phyloP scores from a whole-genome alignment of 2,113 vertebrate species.

The Siphamia tubifer region DNA sequence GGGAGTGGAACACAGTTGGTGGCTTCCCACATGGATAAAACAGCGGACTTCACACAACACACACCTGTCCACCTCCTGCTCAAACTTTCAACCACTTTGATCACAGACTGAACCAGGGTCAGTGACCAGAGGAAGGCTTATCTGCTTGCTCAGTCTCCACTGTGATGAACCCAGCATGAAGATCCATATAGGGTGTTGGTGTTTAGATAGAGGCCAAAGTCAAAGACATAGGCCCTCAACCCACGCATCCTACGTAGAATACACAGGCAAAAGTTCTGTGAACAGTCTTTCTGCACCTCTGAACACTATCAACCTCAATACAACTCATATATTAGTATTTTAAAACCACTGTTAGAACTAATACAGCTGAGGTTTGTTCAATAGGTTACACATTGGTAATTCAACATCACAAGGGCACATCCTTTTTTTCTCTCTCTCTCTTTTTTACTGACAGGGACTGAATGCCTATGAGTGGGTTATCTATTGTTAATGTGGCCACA shows the following conservation, averaged over 20 bases:
- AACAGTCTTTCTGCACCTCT: background rate
- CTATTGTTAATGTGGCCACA: background rate
- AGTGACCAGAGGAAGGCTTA: conserved; percentile 41
- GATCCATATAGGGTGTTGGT: conserved; percentile 26
- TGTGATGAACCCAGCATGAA: conserved; percentile 23
- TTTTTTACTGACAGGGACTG: background rate
- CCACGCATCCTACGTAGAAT: conserved; percentile 10
- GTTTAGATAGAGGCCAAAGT: conserved; percentile 55
- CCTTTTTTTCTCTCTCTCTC: background rate
- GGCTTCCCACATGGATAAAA: conserved; percentile 24
- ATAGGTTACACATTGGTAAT: background rate
- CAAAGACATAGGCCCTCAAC: conserved; percentile 24
- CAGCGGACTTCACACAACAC: background rate
- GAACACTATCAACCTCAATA: background rate
- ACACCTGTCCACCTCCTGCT: conserved; percentile 51
- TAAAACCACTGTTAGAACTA: no score
- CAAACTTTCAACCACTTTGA: conserved; percentile 10
- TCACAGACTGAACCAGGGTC: conserved; percentile 15
- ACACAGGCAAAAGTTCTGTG: background rate
- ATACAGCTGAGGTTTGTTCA: background rate
- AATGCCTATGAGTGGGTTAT: background rate
- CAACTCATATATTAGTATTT: background rate
- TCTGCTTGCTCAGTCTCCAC: conserved; percentile 41
- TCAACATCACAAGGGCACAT: no score
- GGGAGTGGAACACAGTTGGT: conserved; percentile 43